Conservation (phyloP, 2,113 vertebrate genomes). For the Dasyornis broadbenti region DNA sequence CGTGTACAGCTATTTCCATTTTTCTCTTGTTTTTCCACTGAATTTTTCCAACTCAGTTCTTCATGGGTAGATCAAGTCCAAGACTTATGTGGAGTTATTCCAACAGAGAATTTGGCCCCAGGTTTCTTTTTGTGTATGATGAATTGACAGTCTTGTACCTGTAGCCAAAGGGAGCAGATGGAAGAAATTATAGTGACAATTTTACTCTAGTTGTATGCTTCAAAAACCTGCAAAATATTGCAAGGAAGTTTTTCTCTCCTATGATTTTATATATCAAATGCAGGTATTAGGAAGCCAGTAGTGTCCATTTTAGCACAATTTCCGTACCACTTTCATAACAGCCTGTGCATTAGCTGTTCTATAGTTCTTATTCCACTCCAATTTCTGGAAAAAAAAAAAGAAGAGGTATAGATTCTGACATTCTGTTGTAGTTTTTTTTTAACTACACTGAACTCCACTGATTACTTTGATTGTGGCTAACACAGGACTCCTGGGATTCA, state of each 20-base stretch:
- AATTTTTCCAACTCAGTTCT: not conserved
- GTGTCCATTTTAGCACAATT: not conserved
- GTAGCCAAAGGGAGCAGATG: constrained; percentile 39
- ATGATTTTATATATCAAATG: not conserved
- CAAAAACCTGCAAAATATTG: not conserved
- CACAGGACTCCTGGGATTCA: not conserved
- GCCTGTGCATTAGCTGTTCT: not conserved
- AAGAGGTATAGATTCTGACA: not conserved
- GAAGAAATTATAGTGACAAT: constrained; percentile 8
- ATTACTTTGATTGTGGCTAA: not conserved
- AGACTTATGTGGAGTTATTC: not conserved
- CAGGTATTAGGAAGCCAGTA: not conserved
- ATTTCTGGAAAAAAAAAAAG: not conserved
- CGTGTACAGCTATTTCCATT: not conserved
- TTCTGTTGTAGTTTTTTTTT: not conserved
- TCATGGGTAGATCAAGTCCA: not conserved
- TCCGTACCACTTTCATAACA: not conserved
- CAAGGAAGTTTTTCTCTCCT: not conserved
- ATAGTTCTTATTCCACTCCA: not conserved
- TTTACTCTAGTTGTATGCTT: not conserved
- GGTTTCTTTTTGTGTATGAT: not conserved
- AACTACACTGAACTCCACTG: not conserved
- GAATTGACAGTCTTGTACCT: constrained; percentile 20
- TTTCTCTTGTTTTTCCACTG: not conserved
- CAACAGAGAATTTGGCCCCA: not conserved